A percentile compares a stretch with the other conserved stretches of the same genome.
These are phyloP conservation scores for Penelope pileata DNA, from an alignment of 2,113 vertebrate species.

Conservation along the genomic window DNA sequence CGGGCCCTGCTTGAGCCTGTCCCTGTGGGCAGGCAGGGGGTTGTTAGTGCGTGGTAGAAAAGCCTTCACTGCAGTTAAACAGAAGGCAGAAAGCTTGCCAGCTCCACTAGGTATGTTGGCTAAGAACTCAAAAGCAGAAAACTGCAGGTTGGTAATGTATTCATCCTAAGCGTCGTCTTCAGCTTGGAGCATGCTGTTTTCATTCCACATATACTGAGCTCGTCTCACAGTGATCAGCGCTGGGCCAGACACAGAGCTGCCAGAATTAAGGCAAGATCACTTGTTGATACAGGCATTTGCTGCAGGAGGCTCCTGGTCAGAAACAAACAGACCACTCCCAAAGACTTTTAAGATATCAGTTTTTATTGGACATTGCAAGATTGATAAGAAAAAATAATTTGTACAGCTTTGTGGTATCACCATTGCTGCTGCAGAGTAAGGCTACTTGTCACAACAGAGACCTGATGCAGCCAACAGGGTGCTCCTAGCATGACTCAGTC, in stretches of 20 bases:
- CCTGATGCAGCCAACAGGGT: not conserved
- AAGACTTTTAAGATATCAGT: slow-evolving; percentile 62
- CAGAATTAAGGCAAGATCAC: not conserved
- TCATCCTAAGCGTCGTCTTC: not conserved
- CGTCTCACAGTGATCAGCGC: not conserved
- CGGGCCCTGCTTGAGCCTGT: not conserved
- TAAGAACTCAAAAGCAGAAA: not conserved
- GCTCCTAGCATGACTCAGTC: slow-evolving; percentile 1
- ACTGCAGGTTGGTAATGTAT: not conserved
- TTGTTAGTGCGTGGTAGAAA: not conserved
- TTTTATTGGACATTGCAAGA: slow-evolving; percentile 79
- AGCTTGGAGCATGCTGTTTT: not conserved
- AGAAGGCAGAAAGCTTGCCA: not conserved
- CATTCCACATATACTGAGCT: not conserved
- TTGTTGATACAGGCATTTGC: not conserved
- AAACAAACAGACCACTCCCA: slow-evolving; percentile 19
- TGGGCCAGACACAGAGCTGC: not conserved
- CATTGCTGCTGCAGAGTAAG: slow-evolving; percentile 56
- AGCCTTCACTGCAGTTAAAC: not conserved
- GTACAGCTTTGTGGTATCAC: slow-evolving; percentile 72
- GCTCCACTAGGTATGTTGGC: not conserved
- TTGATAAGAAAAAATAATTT: slow-evolving; percentile 73
- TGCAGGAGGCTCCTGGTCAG: slow-evolving; percentile 5
- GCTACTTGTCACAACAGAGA: slow-evolving; percentile 14
- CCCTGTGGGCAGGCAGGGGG: accelerated